Conservation (phyloP, 2,888 invertebrate species). For the Drosophila limbata region DNA sequence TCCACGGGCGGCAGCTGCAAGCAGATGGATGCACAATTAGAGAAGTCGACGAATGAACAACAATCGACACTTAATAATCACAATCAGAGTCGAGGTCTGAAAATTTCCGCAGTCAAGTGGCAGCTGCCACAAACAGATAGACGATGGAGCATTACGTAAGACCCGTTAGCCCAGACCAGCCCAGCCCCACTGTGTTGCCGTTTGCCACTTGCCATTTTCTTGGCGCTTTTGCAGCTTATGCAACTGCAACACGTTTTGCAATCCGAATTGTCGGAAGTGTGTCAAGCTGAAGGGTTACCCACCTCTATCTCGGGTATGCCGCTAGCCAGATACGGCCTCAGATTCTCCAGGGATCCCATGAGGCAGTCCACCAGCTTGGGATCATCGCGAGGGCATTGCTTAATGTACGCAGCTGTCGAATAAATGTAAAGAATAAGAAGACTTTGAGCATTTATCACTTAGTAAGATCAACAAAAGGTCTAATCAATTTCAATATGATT, state of each 20-base stretch:
- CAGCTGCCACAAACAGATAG: slow-evolving; percentile 26
- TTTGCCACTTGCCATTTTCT: slow-evolving; percentile 39
- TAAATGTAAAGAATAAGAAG: slow-evolving; percentile 24
- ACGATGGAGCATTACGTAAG: slow-evolving; percentile 48
- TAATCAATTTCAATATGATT: slow-evolving; percentile 15
- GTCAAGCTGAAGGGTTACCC: slow-evolving; percentile 43
- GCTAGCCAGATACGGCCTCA: slow-evolving; percentile 87
- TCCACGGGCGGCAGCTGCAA: slow-evolving; percentile 88
- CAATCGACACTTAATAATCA: slow-evolving; percentile 10
- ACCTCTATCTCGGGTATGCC: slow-evolving; percentile 89
- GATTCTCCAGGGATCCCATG: slow-evolving; percentile 86
- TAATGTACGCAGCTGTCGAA: slow-evolving; percentile 86
- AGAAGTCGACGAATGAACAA: not conserved
- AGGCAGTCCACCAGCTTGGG: slow-evolving; percentile 88
- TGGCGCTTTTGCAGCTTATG: slow-evolving; percentile 35
- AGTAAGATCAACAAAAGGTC: slow-evolving; percentile 32
- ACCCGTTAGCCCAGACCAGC: slow-evolving; percentile 42
- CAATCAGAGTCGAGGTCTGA: slow-evolving; percentile 13
- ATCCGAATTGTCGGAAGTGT: slow-evolving; percentile 40
- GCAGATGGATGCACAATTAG: not conserved
- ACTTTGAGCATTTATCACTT: slow-evolving; percentile 27
- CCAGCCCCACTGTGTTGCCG: slow-evolving; percentile 30
- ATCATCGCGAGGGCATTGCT: slow-evolving; percentile 88
- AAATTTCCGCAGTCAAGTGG: slow-evolving; percentile 48
- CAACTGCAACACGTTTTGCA: slow-evolving; percentile 60